These are phyloP conservation scores for Drosophila athabasca DNA, from an alignment of 1,140 invertebrate species.

Conservation along the genomic window DNA sequence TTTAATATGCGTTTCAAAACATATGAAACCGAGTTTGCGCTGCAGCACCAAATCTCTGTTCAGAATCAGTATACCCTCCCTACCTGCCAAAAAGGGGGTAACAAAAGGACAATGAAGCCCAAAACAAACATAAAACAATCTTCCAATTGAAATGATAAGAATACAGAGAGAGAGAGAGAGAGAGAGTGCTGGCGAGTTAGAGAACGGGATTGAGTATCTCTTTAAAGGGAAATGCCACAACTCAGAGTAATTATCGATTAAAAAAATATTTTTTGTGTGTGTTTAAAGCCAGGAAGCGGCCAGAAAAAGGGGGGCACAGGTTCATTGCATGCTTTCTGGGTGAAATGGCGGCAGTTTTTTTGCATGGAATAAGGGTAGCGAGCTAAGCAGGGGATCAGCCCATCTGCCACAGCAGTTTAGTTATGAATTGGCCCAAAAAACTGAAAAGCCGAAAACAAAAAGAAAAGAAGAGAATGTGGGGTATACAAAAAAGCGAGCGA, in stretches of 20 bases:
- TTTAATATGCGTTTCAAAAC: too few relatives aligned
- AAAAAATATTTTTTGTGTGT: constrained; percentile 39
- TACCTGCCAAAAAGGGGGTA: constrained; percentile 25
- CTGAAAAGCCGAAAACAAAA: background rate
- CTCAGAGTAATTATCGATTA: constrained; percentile 72
- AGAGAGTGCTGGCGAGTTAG: background rate
- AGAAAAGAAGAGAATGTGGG: constrained; percentile 10
- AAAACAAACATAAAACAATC: constrained; percentile 46
- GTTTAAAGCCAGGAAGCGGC: constrained; percentile 26
- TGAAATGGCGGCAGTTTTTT: constrained; percentile 10
- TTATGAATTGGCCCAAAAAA: constrained; percentile 46
- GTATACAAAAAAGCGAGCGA: constrained; percentile 3
- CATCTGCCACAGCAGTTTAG: constrained; percentile 40
- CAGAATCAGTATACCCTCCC: background rate
- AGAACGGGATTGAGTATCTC: constrained; percentile 17
- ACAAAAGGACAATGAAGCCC: constrained; percentile 31
- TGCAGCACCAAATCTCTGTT: too few relatives aligned
- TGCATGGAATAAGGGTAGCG: background rate
- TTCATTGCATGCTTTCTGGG: constrained; percentile 72
- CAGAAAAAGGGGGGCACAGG: constrained; percentile 6
- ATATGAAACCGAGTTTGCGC: too few relatives aligned
- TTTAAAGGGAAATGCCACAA: constrained; percentile 34
- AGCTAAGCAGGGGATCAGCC: constrained; percentile 16
- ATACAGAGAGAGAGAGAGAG: background rate
- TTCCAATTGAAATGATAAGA: constrained; percentile 48